Percentiles rank a stretch among this genome's conserved stretches.
Evolutionary conservation across 1,140 invertebrate genomes (phyloP).

Genomic region (Zaprionus vittiger): DNA sequence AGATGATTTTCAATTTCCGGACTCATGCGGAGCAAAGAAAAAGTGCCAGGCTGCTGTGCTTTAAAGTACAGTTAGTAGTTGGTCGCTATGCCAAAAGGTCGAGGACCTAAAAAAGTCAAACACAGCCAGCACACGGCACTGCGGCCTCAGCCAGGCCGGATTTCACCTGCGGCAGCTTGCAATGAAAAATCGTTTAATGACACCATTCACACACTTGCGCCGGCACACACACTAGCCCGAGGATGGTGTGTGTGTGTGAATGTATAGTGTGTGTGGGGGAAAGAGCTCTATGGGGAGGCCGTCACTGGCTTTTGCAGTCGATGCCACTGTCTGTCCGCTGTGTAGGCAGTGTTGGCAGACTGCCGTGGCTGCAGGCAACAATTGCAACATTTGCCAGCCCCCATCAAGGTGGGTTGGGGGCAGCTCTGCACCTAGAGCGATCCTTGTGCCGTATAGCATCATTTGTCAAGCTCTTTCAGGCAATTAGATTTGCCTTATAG

Average conservation of each 20-base stretch:
- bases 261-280: neutral
- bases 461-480: conserved; percentile 77
- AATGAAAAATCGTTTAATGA: conserved; percentile 84
- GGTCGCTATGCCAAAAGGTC: conserved; percentile 53
- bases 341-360: conserved; percentile 17
- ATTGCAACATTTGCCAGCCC: conserved; percentile 61
- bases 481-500: conserved; percentile 76
- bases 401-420: conserved; percentile 19
- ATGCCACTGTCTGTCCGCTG: conserved; percentile 56
- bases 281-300: neutral
- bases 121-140: conserved; percentile 14
- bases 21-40: conserved; percentile 31
- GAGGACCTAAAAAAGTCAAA: conserved; percentile 66
- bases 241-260: neutral
- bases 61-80: conserved; percentile 52
- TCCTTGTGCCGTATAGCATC: conserved; percentile 54
- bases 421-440: conserved; percentile 8
- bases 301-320: conserved; percentile 50
- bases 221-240: conserved; percentile 8
- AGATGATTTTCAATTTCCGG: conserved; percentile 82
- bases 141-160: conserved; percentile 26
- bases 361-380: conserved; percentile 57
- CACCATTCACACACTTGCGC: conserved; percentile 70
- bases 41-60: conserved; percentile 51
- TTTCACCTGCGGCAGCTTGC: conserved; percentile 81